These are phyloP conservation scores for Anniella stebbinsi DNA, from an alignment of 2,797 vertebrate species.

Conservation along the genomic window DNA sequence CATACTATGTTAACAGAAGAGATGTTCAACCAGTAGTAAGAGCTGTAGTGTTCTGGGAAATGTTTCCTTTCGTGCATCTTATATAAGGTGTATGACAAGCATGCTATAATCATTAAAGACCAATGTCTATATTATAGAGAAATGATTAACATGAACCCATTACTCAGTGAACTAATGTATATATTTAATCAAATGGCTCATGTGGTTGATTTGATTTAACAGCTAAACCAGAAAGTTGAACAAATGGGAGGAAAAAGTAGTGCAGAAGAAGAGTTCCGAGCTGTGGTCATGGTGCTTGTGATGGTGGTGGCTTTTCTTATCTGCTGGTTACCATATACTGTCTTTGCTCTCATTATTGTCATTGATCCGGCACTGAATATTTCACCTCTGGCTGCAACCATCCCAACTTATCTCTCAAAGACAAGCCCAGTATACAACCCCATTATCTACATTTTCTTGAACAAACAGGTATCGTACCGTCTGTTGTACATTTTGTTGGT, in stretches of 20 bases:
- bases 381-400: conserved; percentile 80
- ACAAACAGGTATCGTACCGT: conserved; percentile 78
- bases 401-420: conserved; percentile 85
- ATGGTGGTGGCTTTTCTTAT: conserved; percentile 81
- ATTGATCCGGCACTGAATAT: conserved; percentile 78
- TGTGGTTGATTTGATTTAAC: conserved; percentile 18
- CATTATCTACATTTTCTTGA: conserved; percentile 83
- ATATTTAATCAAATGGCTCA: neutral
- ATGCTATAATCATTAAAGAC: neutral
- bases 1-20: neutral
- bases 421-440: conserved; percentile 83
- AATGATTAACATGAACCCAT: neutral
- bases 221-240: conserved; percentile 84
- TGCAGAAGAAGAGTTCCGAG: conserved; percentile 77
- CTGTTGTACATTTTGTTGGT: neutral
- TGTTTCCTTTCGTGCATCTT: neutral
- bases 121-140: neutral
- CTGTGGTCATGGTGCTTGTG: conserved; percentile 78
- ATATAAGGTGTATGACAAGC: neutral
- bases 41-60: neutral
- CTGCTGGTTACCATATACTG: conserved; percentile 84
- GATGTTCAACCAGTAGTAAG: neutral
- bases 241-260: conserved; percentile 77
- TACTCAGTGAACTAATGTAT: neutral
- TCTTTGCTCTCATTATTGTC: conserved; percentile 78